Base-by-base conservation (phyloP, 2,113 vertebrate species). In the Notarius quadriscutis region DNA sequence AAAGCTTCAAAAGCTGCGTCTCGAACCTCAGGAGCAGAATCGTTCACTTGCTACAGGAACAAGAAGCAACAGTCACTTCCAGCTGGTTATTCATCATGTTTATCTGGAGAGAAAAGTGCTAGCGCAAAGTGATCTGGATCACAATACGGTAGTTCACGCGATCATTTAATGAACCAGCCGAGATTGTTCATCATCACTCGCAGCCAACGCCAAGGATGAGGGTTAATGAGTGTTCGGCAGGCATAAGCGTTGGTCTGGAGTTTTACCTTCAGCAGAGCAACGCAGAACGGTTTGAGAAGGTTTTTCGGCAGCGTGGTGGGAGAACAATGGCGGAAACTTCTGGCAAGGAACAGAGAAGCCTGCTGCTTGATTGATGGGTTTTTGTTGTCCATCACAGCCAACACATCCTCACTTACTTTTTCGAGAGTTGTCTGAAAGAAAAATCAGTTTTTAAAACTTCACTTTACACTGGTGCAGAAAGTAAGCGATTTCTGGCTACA, bases 301-400 rank as follows among this genome's bases (percentile, higher is more conserved):
- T 95, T 95, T 94, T 99, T 99, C 79, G 98, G 96, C 91, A 99
- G 93, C 0, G 96, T 97, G 87, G 97, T 91, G 87, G 96, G 95
- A 12, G 96, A 97, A 90, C 98, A 99, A 91, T 97, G 97, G 87
- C 96, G 95, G 91, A 99, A 98, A 86, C 97, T 97, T 92, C 98
- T 97, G 84, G 97, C 96, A 90, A 99, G 95, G 91, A 99, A 99
- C 53, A 99, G 94, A 10, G 98, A 97, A 1, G 98, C 96, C 92
- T 99, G 98, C 67, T 99, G 98, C 91, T 98, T 99, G 85, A 99
- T 97, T 48, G 98, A 97, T 12, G 98, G 98, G 89, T 99, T 99
- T 95, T 99, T 99, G 93, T 98, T 99, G 94, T 99, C 98, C 98
- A 99, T 99, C 89, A 99, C 98, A 69, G 92, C 95, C 91, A 99